These are phyloP conservation scores for Sebastes schlegelii DNA, from an alignment of 2,113 vertebrate species.

Conservation along the genomic window DNA sequence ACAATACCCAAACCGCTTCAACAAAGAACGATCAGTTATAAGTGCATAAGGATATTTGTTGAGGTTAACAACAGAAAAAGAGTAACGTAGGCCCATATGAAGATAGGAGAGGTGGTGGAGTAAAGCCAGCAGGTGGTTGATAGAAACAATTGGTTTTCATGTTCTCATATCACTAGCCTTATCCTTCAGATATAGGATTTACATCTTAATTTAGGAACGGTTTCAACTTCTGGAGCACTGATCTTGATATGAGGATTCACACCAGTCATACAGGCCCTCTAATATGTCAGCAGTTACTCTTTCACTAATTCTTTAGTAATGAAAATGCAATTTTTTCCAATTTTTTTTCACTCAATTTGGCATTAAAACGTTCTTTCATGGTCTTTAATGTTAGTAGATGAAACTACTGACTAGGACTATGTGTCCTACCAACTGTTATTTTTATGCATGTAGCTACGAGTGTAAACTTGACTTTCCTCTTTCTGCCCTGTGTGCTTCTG, in stretches of 20 bases:
- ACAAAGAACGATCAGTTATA: no score
- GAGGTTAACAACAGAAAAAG: no score
- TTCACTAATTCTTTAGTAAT: neutral
- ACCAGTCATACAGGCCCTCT: neutral
- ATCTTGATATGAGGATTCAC: neutral
- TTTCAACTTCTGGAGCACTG: neutral
- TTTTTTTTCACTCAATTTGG: neutral
- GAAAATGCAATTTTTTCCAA: neutral
- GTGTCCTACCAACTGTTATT: neutral
- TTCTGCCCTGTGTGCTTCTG: constrained; percentile 15
- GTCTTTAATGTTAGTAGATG: neutral
- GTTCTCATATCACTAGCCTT: no score
- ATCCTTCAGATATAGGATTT: neutral
- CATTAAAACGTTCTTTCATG: neutral
- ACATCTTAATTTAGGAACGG: neutral
- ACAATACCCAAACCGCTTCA: no score
- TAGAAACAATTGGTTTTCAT: no score
- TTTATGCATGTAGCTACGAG: neutral
- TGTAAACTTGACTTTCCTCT: neutral
- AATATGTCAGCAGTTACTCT: neutral
- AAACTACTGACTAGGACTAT: neutral
- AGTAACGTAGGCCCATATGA: no score
- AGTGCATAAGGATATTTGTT: no score
- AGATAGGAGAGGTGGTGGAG: no score
- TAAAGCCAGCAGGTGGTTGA: no score